Conservation (phyloP, 2,888 invertebrate genomes). For the Nomada ferruginata region DNA sequence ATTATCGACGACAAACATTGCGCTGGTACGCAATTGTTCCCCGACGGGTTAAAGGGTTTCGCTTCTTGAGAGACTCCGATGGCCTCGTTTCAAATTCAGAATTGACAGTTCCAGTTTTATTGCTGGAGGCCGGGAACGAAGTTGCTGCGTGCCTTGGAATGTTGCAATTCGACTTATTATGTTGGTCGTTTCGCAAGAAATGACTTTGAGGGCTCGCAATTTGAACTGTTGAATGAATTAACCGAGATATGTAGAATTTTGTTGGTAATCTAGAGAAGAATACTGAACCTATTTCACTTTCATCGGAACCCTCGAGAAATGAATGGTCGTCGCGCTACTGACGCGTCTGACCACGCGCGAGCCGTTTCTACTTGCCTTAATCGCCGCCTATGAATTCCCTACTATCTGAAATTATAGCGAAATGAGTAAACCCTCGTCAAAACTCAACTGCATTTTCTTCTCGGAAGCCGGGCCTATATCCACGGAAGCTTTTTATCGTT, state of each 20-base stretch:
- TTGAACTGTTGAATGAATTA: too few relatives aligned
- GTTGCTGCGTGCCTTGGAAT: not conserved
- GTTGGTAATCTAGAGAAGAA: too few relatives aligned
- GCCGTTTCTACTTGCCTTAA: not conserved
- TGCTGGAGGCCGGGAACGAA: not conserved
- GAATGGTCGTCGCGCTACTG: not conserved
- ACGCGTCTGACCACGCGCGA: not conserved
- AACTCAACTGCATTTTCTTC: not conserved
- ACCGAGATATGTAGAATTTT: too few relatives aligned
- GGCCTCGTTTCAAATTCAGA: too few relatives aligned
- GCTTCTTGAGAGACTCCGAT: not conserved
- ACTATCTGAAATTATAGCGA: too few relatives aligned
- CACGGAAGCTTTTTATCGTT: conserved; percentile 55
- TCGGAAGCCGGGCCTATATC: conserved; percentile 8
- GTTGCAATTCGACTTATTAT: conserved; percentile 20
- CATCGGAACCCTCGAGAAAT: too few relatives aligned
- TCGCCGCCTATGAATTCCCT: too few relatives aligned
- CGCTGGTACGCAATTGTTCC: not conserved
- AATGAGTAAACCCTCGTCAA: too few relatives aligned
- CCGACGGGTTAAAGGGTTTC: conserved; percentile 3
- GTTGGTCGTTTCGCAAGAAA: conserved; percentile 13
- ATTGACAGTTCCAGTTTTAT: conserved; percentile 21
- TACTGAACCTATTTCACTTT: too few relatives aligned
- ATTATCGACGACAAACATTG: conserved; percentile 27
- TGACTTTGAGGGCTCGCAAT: not conserved